These are phyloP conservation scores for Vespertilio murinus DNA, from an alignment of 2,797 vertebrate species.

Conservation along the genomic window DNA sequence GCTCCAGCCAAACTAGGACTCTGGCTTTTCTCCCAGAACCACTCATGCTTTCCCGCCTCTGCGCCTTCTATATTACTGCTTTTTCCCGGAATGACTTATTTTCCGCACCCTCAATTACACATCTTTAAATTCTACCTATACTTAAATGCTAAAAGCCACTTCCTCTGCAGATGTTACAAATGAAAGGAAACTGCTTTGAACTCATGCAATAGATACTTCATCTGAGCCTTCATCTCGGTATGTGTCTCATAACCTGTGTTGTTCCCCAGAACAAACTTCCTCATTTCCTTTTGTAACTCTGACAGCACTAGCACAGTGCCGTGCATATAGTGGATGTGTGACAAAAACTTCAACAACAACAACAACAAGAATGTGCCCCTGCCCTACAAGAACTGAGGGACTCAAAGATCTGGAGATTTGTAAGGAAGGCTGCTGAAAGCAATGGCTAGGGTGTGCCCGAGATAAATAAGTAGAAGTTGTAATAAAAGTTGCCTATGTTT, in stretches of 20 bases:
- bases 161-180: not conserved
- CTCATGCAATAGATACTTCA: not conserved
- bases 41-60: slow-evolving; percentile 59
- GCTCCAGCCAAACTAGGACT: not conserved
- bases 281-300: slow-evolving; percentile 14
- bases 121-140: slow-evolving; percentile 19
- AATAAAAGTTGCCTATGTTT: not conserved
- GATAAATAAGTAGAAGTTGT: not conserved
- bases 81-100: not conserved
- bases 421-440: not conserved
- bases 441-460: not conserved
- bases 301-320: not conserved
- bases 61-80: not conserved
- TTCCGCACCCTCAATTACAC: not conserved
- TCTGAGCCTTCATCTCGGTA: not conserved
- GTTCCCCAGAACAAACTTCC: slow-evolving; percentile 28
- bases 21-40: slow-evolving; percentile 22
- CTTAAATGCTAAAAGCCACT: not conserved
- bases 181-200: slow-evolving; percentile 33
- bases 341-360: not conserved
- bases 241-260: not conserved
- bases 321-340: not conserved
- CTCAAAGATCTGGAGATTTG: not conserved
- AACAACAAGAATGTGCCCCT: not conserved
- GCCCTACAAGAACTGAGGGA: not conserved